Evolutionary conservation across 2,113 vertebrate species (phyloP).

Genomic region (Nerophis lumbriciformis): DNA sequence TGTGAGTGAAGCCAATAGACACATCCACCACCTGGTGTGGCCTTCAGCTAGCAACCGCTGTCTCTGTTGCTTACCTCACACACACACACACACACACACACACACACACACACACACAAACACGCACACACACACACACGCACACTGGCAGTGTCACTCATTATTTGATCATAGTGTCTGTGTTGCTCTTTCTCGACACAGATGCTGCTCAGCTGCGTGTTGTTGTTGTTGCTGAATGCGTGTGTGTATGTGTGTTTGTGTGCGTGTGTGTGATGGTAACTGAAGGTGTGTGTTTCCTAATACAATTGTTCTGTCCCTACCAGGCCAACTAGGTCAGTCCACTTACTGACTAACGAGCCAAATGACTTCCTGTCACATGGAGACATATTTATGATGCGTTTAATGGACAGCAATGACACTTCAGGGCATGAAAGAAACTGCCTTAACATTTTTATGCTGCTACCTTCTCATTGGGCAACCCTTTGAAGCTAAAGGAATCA

Average conservation of each 20-base stretch:
- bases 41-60: conserved; percentile 40
- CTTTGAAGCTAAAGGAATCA: too few species aligned
- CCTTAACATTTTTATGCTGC: too few species aligned
- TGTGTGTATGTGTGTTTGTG: conserved; percentile 17
- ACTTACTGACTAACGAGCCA: conserved; percentile 24
- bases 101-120: too few species aligned
- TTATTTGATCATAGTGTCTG: not conserved
- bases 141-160: conserved; percentile 7
- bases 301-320: conserved; percentile 9
- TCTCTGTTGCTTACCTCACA: conserved; percentile 20
- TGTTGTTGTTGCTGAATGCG: not conserved
- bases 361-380: not conserved
- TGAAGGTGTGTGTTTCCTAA: conserved; percentile 17
- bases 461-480: too few species aligned
- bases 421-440: too few species aligned
- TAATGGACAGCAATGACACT: too few species aligned
- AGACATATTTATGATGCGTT: too few species aligned
- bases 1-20: conserved; percentile 34
- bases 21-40: conserved; percentile 47
- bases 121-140: not conserved
- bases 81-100: not conserved
- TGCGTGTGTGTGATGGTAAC: conserved; percentile 12
- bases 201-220: not conserved
- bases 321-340: conserved; percentile 10
- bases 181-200: not conserved